Percentiles rank a stretch among this genome's conserved stretches.
phyloP scores from a whole-genome alignment of 2,888 invertebrate species.

The Sinohyriopsis cumingii region DNA sequence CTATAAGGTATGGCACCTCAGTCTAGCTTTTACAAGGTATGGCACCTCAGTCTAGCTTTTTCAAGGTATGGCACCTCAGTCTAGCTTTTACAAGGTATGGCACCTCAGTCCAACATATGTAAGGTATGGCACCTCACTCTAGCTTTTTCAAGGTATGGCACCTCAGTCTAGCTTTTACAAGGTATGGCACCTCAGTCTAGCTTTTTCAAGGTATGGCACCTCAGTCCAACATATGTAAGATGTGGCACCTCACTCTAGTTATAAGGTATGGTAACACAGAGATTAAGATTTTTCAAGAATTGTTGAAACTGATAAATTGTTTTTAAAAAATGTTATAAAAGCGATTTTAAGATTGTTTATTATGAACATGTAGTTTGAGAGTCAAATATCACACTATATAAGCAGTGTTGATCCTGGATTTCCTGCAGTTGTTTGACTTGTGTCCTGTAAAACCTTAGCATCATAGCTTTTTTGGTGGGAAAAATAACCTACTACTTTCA shows the following conservation, averaged over 20 bases:
- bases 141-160: neutral
- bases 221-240: conserved; percentile 4
- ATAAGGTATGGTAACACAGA: too few species aligned
- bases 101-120: conserved; percentile 17
- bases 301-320: too few species aligned
- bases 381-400: too few species aligned
- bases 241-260: conserved; percentile 17
- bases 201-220: conserved; percentile 7
- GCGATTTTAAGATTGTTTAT: too few species aligned
- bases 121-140: conserved; percentile 18
- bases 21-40: neutral
- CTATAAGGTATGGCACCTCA: conserved; percentile 12
- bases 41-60: conserved; percentile 18
- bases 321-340: too few species aligned
- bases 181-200: conserved; percentile 18
- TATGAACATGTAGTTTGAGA: too few species aligned
- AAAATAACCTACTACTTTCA: too few species aligned
- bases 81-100: neutral
- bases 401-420: too few species aligned
- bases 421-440: too few species aligned
- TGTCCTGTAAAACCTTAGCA: too few species aligned
- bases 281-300: too few species aligned
- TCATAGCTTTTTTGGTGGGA: too few species aligned
- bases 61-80: conserved; percentile 16
- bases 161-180: conserved; percentile 11